A percentile compares a stretch with the other conserved stretches of the same genome.
These are phyloP conservation scores for Drosophila anomalipes DNA, from an alignment of 2,888 invertebrate genomes.

Conservation along the genomic window DNA sequence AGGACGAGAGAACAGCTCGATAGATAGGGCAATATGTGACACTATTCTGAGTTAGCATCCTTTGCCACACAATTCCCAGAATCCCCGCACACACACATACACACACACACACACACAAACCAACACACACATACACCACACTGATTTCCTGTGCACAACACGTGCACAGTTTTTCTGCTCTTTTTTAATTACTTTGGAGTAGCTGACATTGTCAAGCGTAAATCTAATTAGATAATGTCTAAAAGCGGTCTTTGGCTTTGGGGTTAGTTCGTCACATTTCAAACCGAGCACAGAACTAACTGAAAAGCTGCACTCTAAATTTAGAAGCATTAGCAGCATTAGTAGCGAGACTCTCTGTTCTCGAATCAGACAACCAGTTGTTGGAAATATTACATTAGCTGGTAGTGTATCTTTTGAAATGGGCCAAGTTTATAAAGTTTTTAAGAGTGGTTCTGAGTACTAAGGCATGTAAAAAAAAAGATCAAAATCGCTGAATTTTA, in stretches of 20 bases:
- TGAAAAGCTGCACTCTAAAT: neutral
- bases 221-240: constrained; percentile 15
- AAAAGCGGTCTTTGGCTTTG: neutral
- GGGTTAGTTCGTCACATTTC: neutral
- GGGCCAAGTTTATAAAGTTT: neutral
- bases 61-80: constrained; percentile 52
- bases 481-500: neutral
- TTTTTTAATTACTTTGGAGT: constrained; percentile 49
- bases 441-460: neutral
- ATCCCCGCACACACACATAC: constrained; percentile 18
- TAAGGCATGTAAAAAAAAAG: neutral
- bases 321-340: neutral
- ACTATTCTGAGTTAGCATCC: constrained; percentile 60
- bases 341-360: neutral
- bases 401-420: neutral
- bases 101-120: neutral
- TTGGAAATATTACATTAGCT: neutral
- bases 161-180: constrained; percentile 35
- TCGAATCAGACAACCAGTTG: neutral
- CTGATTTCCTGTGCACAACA: constrained; percentile 62
- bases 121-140: neutral
- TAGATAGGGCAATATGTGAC: constrained; percentile 52
- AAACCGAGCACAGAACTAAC: neutral
- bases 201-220: constrained; percentile 21
- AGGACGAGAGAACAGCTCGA: neutral